A percentile compares a stretch with the other conserved stretches of the same genome.
Conservation (phyloP, 2,797 vertebrate genomes). For the Gymnothorax javanicus region DNA sequence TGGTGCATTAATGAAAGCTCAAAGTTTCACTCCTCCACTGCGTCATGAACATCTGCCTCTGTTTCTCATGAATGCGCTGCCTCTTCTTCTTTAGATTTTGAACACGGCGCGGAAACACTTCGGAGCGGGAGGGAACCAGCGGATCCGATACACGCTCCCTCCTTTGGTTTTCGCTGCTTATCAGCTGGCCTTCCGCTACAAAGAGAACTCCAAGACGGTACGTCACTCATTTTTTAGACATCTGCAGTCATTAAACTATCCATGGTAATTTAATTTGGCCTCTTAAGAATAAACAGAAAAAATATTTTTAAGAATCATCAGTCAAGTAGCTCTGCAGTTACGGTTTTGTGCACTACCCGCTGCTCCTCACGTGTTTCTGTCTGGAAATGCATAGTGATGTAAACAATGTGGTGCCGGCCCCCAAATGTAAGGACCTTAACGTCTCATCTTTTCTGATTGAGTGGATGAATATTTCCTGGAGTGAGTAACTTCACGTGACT, state of each 20-base stretch:
- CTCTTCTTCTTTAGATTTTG: slow-evolving; percentile 81
- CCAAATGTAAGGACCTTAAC: background rate
- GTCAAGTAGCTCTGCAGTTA: background rate
- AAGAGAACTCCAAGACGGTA: slow-evolving; percentile 88
- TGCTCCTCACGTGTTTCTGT: background rate
- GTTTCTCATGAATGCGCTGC: slow-evolving; percentile 18
- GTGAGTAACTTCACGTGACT: background rate
- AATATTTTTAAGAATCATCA: background rate
- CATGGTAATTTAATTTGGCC: background rate
- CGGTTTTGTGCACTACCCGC: background rate
- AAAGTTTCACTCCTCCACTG: background rate
- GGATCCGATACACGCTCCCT: slow-evolving; percentile 93
- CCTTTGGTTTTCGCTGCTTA: slow-evolving; percentile 95
- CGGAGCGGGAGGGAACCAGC: slow-evolving; percentile 94
- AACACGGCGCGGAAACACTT: slow-evolving; percentile 98
- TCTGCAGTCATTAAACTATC: background rate
- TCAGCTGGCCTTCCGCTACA: slow-evolving; percentile 95
- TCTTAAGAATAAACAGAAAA: background rate
- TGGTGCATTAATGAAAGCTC: background rate
- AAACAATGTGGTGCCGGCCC: background rate
- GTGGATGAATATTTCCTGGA: background rate
- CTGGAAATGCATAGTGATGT: no score
- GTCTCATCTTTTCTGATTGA: background rate
- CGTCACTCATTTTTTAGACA: slow-evolving; percentile 29
- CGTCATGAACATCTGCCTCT: background rate